Evolutionary conservation across 2,888 invertebrate species (phyloP), one percentile per base, ranked within the genome.

Genomic region (Oscheius myriophilus): DNA sequence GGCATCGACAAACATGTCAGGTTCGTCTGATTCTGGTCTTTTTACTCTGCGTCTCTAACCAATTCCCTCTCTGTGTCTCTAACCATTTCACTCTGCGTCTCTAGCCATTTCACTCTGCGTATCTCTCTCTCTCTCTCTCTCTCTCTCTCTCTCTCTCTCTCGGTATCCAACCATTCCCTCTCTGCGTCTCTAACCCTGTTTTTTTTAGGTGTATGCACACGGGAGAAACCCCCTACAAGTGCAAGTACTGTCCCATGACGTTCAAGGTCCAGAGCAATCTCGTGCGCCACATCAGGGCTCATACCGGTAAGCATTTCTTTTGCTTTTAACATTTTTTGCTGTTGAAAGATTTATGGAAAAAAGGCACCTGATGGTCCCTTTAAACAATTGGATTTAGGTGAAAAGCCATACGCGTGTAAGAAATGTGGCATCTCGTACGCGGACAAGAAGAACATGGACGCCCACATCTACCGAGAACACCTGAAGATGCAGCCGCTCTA

Each of bases 361-460:
- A 18, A 14, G 16, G 21, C 1, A 7, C 1, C 11, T 52, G 12
- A 18, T 12, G n/a, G n/a, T 12, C 52, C n/a, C 16, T 43, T 43
- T 14, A 12, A 43, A 43, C 43, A n/a, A n/a, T n/a, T n/a, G 1
- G 16, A 18, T 63, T 41, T 42, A 81, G 82, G 82, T 21, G 81
- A 78, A 54, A 84, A 84, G 65, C 83, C 83, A 41, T 83, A 83
- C 69, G 71, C 69, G 21, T 83, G 83, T 67, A 77, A 81, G 45
- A 79, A 82, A 63, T 83, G 83, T 68, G 82, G 79, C 11, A 57
- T 66, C 39, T 69, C 70, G 25, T 83, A 83, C 66, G 83, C 82
- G 14, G 83, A 84, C 72, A 83, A 83, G 73, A 83, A 83, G 73
- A 82, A 84, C 70, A 82, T 82, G 79, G 83, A 84, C 67, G 79